phyloP scores from a whole-genome alignment of 1,140 invertebrate species.

The Chironomus striatipennis region DNA sequence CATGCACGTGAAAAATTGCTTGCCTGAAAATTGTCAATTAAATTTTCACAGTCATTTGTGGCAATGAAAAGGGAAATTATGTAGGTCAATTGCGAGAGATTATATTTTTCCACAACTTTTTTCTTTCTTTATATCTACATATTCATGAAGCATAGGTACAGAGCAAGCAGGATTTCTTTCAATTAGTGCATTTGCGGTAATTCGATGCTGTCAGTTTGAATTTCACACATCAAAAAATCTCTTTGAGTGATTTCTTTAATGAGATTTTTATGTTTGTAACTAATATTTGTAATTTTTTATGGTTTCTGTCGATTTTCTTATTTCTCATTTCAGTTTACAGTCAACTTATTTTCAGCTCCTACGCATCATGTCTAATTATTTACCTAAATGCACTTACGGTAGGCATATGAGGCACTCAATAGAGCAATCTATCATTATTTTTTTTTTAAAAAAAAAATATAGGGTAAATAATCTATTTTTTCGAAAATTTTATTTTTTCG shows the following conservation, averaged over 20 bases:
- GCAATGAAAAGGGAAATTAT: constrained; percentile 8
- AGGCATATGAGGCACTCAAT: neutral
- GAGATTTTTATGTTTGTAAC: too few relatives aligned
- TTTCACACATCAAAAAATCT: neutral
- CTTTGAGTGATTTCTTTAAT: neutral
- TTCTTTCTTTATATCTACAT: too few relatives aligned
- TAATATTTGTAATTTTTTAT: neutral
- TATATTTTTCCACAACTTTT: too few relatives aligned
- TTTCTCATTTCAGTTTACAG: neutral
- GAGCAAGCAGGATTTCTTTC: neutral
- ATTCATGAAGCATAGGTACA: neutral
- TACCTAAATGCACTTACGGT: neutral
- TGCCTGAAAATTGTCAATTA: neutral
- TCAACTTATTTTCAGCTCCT: neutral
- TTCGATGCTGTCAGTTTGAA: neutral
- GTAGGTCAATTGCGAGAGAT: neutral
- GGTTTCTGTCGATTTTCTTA: neutral
- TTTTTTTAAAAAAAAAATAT: neutral
- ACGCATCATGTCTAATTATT: neutral
- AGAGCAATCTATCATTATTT: neutral
- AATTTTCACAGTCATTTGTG: constrained; percentile 8
- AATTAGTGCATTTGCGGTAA: neutral
- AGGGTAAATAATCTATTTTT: neutral
- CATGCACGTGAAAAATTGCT: neutral
- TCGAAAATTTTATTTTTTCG: neutral